Conservation (phyloP, 2,113 vertebrate genomes). For the Amblyopsis rosae region DNA sequence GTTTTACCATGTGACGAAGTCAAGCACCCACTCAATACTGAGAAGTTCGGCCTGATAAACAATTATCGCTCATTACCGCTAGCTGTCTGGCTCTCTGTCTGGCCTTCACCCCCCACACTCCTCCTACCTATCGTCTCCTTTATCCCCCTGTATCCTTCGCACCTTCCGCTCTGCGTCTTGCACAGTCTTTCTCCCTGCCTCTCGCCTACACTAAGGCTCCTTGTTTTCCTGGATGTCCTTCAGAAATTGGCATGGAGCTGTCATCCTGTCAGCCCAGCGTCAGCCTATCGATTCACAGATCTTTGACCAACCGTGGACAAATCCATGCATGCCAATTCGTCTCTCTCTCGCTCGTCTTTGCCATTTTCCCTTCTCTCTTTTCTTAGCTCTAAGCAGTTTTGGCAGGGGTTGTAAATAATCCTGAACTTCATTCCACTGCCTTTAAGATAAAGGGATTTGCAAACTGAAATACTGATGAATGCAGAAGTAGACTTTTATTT, state of each 20-base stretch:
- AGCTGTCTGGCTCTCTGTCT: conserved; percentile 56
- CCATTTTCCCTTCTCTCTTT: conserved; percentile 15
- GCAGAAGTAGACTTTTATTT: not conserved
- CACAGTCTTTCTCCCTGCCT: conserved; percentile 11
- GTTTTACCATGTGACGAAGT: conserved; percentile 24
- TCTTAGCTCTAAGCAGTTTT: conserved; percentile 53
- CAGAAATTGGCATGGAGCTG: conserved; percentile 59
- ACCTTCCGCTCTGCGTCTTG: conserved; percentile 12
- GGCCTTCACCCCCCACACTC: conserved; percentile 10
- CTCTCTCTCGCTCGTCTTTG: conserved; percentile 26
- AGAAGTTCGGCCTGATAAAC: conserved; percentile 57
- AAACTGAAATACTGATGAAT: conserved; percentile 44
- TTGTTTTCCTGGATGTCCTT: conserved; percentile 61
- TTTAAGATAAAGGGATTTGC: conserved; percentile 25
- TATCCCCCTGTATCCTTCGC: not conserved
- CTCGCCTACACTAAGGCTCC: conserved; percentile 1
- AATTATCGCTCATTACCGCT: conserved; percentile 77
- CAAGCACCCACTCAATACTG: conserved; percentile 34
- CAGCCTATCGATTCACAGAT: conserved; percentile 75
- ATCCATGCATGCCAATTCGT: conserved; percentile 66
- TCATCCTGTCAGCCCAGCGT: conserved; percentile 73
- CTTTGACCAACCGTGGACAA: conserved; percentile 63
- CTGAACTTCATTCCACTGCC: conserved; percentile 54
- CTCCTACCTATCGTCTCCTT: not conserved
- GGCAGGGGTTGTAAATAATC: conserved; percentile 57